Evolutionary conservation across 2,888 invertebrate genomes (phyloP).

Genomic region (Cerceris ruficornis): DNA sequence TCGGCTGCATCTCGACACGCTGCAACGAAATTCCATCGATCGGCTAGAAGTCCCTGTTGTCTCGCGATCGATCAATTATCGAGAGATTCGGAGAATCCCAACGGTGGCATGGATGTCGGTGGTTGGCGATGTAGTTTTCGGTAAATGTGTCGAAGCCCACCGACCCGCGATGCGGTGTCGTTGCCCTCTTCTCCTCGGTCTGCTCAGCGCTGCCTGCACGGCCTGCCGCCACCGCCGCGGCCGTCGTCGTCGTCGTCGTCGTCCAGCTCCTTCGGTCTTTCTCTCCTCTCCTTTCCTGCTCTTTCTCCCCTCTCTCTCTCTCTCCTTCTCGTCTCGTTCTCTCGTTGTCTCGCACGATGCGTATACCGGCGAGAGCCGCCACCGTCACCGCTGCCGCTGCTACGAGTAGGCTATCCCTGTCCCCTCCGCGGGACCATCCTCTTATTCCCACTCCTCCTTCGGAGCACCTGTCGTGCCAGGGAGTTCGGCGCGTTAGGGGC

Average conservation of each 20-base stretch:
- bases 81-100: conserved; percentile 60
- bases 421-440: conserved; percentile 69
- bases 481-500: conserved; percentile 75
- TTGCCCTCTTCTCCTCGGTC: conserved; percentile 79
- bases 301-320: conserved; percentile 27
- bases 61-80: conserved; percentile 62
- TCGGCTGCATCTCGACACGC: too few relatives aligned
- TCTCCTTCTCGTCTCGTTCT: conserved; percentile 27
- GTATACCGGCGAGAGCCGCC: conserved; percentile 46
- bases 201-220: conserved; percentile 55
- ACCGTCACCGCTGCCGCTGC: conserved; percentile 37
- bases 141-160: conserved; percentile 75
- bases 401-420: conserved; percentile 61
- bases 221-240: conserved; percentile 56
- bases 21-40: conserved; percentile 27
- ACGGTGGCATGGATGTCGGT: conserved; percentile 48
- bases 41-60: conserved; percentile 29
- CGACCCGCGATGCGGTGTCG: conserved; percentile 73
- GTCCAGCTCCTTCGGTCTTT: conserved; percentile 57
- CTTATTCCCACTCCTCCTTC: conserved; percentile 73
- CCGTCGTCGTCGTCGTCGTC: conserved; percentile 59
- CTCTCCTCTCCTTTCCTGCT: conserved; percentile 26
- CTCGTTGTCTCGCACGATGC: conserved; percentile 42
- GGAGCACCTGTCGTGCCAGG: conserved; percentile 77
- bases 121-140: conserved; percentile 69